phyloP scores from a whole-genome alignment of 2,797 vertebrate genomes.

The Trematomus bernacchii region DNA sequence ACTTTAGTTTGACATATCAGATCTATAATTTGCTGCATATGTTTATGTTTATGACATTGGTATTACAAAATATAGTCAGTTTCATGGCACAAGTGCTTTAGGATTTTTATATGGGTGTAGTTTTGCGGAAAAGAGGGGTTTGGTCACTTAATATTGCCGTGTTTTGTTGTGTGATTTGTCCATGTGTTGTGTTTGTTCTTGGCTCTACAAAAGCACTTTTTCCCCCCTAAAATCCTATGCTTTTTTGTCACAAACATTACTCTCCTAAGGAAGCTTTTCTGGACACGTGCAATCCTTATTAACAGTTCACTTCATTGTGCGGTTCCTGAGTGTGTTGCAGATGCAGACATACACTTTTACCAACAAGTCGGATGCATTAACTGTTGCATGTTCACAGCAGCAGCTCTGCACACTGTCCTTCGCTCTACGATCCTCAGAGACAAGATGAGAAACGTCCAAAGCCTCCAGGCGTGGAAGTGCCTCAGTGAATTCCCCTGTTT shows the following conservation, averaged over 20 bases:
- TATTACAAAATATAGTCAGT: neutral
- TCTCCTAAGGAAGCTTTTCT: conserved; percentile 11
- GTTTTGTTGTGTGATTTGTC: neutral
- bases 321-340: conserved; percentile 43
- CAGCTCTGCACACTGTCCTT: conserved; percentile 54
- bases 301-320: conserved; percentile 27
- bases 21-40: neutral
- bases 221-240: neutral
- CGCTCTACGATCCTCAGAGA: conserved; percentile 53
- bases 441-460: conserved; percentile 27
- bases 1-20: neutral
- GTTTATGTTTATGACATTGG: neutral
- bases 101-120: neutral
- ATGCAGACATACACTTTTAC: conserved; percentile 24
- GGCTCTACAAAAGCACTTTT: conserved; percentile 9
- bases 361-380: conserved; percentile 33
- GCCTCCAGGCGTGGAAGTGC: conserved; percentile 63
- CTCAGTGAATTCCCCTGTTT: conserved; percentile 49
- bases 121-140: conserved; percentile 13
- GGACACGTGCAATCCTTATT: conserved; percentile 10
- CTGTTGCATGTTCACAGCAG: conserved; percentile 41
- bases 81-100: neutral
- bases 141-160: neutral
- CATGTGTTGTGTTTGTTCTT: neutral
- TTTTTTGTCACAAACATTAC: conserved; percentile 3